phyloP scores from a whole-genome alignment of 2,888 invertebrate genomes.

The Stegophylla sp. region DNA sequence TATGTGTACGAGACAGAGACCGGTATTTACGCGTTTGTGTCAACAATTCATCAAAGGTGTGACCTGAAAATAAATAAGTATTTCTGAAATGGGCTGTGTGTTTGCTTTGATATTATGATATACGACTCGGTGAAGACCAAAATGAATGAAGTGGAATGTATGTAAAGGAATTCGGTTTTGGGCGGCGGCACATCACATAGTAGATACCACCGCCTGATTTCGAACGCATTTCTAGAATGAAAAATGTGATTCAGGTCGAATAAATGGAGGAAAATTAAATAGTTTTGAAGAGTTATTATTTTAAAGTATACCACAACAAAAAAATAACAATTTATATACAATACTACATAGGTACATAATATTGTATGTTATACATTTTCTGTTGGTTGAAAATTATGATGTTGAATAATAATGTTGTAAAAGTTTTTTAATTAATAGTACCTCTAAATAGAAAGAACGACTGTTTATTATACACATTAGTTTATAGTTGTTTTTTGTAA shows the following conservation, averaged over 20 bases:
- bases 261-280: background rate
- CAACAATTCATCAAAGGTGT: slow-evolving; percentile 30
- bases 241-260: background rate
- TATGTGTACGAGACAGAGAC: background rate
- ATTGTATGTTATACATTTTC: no score
- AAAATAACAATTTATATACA: no score
- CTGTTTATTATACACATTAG: no score
- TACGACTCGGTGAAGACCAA: background rate
- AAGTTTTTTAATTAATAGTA: no score
- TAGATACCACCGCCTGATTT: slow-evolving; percentile 6
- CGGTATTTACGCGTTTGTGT: background rate
- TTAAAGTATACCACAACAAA: no score
- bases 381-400: no score
- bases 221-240: no score
- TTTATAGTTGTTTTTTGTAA: no score
- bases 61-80: slow-evolving; percentile 31
- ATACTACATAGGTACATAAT: no score
- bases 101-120: background rate
- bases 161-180: slow-evolving; percentile 15
- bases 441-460: no score
- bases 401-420: no score
- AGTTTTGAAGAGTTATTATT: background rate
- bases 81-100: slow-evolving; percentile 23
- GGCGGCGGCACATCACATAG: slow-evolving; percentile 1
- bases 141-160: background rate